Percentiles rank a stretch among this genome's conserved stretches.
Conservation (phyloP, 2,113 vertebrate genomes). For the Scortum barcoo region DNA sequence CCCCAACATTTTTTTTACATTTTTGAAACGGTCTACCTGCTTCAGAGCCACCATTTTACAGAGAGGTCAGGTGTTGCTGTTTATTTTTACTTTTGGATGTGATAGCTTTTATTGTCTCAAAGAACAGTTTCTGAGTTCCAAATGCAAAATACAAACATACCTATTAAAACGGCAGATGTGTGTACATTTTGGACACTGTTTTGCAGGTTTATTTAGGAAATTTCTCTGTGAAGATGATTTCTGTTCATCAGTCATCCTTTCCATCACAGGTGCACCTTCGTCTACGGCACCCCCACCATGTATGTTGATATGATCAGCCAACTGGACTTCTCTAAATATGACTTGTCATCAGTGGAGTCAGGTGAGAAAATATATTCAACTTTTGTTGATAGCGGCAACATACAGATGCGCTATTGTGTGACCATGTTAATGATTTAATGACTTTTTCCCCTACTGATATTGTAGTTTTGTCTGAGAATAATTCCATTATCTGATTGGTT, state of each 20-base stretch:
- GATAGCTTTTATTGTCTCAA: background rate
- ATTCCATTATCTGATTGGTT: background rate
- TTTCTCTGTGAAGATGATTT: background rate
- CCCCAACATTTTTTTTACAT: no score
- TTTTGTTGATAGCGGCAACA: background rate
- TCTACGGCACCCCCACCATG: constrained; percentile 95
- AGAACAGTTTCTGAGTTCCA: background rate
- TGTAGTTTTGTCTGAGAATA: background rate
- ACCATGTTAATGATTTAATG: background rate
- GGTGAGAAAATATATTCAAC: constrained; percentile 83
- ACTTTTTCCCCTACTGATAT: background rate
- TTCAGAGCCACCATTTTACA: no score
- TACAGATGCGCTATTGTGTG: no score
- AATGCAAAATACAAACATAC: background rate
- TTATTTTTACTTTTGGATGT: no score
- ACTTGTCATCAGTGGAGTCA: constrained; percentile 84
- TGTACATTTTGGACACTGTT: background rate
- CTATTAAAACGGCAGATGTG: no score
- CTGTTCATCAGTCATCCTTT: background rate
- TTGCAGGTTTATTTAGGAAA: background rate
- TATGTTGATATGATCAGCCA: constrained; percentile 91
- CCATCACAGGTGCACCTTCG: constrained; percentile 83
- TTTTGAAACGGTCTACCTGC: no score
- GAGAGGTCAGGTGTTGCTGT: no score
- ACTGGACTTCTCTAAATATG: constrained; percentile 83